Evolutionary conservation across 2,888 invertebrate genomes (phyloP).

Genomic region (Himalopsyche anomala): DNA sequence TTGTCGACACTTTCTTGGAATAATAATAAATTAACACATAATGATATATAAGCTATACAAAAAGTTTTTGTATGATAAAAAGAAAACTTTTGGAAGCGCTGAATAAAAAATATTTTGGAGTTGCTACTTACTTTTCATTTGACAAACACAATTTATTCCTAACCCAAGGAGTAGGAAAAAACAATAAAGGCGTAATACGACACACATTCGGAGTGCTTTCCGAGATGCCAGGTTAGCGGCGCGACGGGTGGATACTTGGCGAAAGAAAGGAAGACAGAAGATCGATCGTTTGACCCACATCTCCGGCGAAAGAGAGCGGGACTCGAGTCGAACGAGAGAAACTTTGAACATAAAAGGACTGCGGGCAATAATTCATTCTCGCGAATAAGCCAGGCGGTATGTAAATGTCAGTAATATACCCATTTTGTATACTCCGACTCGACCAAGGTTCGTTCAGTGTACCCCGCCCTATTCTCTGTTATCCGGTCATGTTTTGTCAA

Average conservation of each 20-base stretch:
- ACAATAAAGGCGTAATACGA: not conserved
- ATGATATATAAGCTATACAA: too few species aligned
- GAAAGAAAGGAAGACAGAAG: conserved; percentile 31
- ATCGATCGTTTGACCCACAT: conserved; percentile 42
- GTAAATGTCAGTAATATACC: conserved; percentile 11
- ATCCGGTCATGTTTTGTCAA: not conserved
- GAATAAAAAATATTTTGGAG: too few species aligned
- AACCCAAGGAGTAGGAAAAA: too few species aligned
- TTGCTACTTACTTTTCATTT: too few species aligned
- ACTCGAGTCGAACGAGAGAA: conserved; percentile 1
- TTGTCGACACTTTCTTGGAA: too few species aligned
- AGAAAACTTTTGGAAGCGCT: too few species aligned
- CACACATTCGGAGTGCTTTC: conserved; percentile 10
- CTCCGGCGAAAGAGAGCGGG: conserved; percentile 25
- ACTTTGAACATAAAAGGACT: conserved; percentile 8
- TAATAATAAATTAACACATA: too few species aligned
- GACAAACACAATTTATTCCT: too few species aligned
- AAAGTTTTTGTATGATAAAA: too few species aligned
- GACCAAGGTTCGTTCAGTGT: not conserved
- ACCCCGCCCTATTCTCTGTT: not conserved
- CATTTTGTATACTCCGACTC: conserved; percentile 17
- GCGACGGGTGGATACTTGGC: conserved; percentile 1
- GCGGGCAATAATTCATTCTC: conserved; percentile 23
- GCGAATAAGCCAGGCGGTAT: conserved; percentile 16
- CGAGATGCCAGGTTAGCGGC: conserved; percentile 28